A percentile compares a stretch with the other conserved stretches of the same genome.
These are phyloP conservation scores for Cardinalis cardinalis DNA, from an alignment of 2,113 vertebrate genomes.

Conservation along the genomic window DNA sequence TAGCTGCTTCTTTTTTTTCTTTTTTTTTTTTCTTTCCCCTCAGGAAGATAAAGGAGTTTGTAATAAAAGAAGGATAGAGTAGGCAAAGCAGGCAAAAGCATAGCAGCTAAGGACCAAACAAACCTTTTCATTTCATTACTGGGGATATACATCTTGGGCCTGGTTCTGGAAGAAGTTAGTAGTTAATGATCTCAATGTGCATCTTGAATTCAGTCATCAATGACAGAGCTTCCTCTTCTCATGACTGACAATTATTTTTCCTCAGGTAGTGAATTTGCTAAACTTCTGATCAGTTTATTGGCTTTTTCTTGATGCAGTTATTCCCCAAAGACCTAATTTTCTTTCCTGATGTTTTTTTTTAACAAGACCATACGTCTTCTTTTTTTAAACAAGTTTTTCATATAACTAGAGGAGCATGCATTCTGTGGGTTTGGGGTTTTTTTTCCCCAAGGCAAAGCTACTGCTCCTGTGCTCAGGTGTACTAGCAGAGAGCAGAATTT, in stretches of 20 bases:
- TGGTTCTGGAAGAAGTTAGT: not conserved
- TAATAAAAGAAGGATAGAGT: not conserved
- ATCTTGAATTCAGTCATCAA: not conserved
- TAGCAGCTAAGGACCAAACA: not conserved
- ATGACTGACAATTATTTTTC: not conserved
- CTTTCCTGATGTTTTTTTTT: not conserved
- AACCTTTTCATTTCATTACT: not conserved
- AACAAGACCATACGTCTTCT: accelerated
- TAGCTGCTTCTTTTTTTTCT: not conserved
- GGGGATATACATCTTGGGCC: not conserved
- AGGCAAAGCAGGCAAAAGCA: not conserved
- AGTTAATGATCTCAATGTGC: not conserved
- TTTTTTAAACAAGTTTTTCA: not conserved
- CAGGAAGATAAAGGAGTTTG: not conserved
- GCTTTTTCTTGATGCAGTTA: not conserved
- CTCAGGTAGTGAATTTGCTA: not conserved
- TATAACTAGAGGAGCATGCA: not conserved
- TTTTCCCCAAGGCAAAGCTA: not conserved
- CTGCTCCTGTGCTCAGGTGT: not conserved
- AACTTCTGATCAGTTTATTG: not conserved
- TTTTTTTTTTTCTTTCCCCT: not conserved
- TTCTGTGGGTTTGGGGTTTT: not conserved
- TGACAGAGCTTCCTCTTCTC: not conserved
- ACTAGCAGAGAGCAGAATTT: not conserved
- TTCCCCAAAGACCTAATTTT: not conserved